phyloP scores from a whole-genome alignment of 2,113 vertebrate genomes.

The Anser brachyrhynchus region DNA sequence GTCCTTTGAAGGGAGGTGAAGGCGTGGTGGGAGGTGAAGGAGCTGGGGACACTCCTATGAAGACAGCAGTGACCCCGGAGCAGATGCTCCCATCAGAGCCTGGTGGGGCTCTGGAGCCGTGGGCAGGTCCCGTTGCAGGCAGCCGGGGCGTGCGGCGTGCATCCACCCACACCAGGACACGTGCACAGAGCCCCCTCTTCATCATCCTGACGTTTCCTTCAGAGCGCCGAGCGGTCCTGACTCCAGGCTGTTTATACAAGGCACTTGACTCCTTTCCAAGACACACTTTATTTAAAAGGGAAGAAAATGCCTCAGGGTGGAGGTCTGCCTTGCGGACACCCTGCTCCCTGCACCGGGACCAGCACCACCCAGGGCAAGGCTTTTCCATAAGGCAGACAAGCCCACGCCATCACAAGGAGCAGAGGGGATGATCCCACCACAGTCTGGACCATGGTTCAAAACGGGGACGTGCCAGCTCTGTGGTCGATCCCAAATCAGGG shows the following conservation, averaged over 20 bases:
- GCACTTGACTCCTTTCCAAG: constrained; percentile 1
- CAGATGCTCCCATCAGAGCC: background rate
- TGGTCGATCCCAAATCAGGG: fast-evolving
- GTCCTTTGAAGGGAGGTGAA: background rate
- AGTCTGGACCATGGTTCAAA: background rate
- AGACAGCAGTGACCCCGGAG: background rate
- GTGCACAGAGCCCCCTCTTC: background rate
- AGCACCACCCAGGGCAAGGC: background rate
- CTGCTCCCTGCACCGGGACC: background rate
- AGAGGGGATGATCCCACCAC: background rate
- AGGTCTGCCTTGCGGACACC: background rate
- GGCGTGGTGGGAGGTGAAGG: background rate
- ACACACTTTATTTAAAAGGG: background rate
- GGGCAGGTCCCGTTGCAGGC: background rate
- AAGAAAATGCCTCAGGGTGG: background rate
- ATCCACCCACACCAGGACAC: background rate
- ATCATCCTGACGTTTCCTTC: background rate
- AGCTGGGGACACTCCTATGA: fast-evolving
- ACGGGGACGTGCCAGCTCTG: background rate
- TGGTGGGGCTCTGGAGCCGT: background rate
- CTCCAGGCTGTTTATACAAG: constrained; percentile 26
- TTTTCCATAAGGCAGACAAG: background rate
- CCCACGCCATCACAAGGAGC: background rate
- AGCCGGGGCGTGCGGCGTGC: too few relatives aligned
- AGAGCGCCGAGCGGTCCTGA: background rate